Evolutionary conservation across 2,113 vertebrate genomes (phyloP), one percentile per base, ranked within the genome.

Genomic region (Suncus etruscus): DNA sequence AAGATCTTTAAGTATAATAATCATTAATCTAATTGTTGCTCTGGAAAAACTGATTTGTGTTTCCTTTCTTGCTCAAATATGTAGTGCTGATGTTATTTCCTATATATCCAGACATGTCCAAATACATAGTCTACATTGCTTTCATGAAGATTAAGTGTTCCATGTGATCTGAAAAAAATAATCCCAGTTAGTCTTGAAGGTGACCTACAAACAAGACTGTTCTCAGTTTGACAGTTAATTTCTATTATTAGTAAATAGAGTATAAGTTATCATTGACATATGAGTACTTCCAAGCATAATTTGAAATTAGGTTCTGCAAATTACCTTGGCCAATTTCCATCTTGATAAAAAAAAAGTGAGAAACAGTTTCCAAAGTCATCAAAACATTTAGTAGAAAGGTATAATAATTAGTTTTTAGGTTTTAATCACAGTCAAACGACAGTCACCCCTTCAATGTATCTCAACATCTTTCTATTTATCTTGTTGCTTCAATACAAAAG

Each of bases 1-100:
- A 11, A 93, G 32, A 82, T 2, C 63, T 87, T 58, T 15, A 81
- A 63, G 16, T 87, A 89, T 63, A 74, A 77, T 85, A 93, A 82
- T 69, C 22, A 74, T 58, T 74, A 32, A 32, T 70, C 22, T 72
- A 73, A 86, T 74, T 81, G 15, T 14, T 91, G 18, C 72, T 48
- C 58, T 75, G 39, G 48, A 89, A 87, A 87, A 72, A 24, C 0
- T 54, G 20, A 68, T 3, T 15, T n/a, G 18, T 32, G 25, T 63
- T n/a, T 20, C 74, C 65, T 50, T 73, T 81, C 47, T 9, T 24
- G 31, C 20, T 88, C 51, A 94, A 15, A 83, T 54, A 3, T 11
- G 61, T 16, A 9, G 48, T 92, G 39, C 3, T 92, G 39, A 85
- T 50, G 63, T 58, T 66, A 80, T 18, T 3, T 65, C 14, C 25